A percentile compares a stretch with the other conserved stretches of the same genome.
Conservation (phyloP, 2,888 invertebrate genomes). For the Caenorhabditis sulstoni region DNA sequence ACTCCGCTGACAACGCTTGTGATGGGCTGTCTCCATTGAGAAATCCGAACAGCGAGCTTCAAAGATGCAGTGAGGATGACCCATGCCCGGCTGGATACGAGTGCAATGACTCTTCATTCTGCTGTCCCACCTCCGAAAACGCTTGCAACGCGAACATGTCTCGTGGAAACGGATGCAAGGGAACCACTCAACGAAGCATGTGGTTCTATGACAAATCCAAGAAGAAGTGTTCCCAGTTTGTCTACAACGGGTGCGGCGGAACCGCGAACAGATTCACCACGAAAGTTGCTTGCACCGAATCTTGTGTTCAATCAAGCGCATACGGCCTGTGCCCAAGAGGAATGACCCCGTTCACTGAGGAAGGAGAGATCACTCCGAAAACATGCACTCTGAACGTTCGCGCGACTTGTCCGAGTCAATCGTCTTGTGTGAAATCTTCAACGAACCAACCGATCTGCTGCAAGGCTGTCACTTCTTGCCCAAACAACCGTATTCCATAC, state of each 20-base stretch:
- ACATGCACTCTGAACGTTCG: conserved; percentile 71
- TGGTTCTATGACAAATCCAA: conserved; percentile 75
- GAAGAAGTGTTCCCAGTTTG: conserved; percentile 76
- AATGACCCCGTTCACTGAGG: conserved; percentile 73
- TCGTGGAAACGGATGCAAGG: conserved; percentile 69
- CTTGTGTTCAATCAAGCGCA: conserved; percentile 71
- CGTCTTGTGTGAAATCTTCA: conserved; percentile 77
- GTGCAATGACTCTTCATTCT: conserved; percentile 75
- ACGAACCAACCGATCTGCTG: conserved; percentile 78
- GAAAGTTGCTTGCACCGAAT: conserved; percentile 72
- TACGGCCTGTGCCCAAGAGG: conserved; percentile 78
- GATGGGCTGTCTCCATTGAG: conserved; percentile 76
- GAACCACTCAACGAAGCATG: conserved; percentile 71
- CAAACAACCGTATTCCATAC: conserved; percentile 74
- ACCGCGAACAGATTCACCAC: conserved; percentile 77
- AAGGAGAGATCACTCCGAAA: conserved; percentile 67
- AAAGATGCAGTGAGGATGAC: conserved; percentile 73
- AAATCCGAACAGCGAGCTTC: conserved; percentile 76
- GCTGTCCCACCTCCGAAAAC: conserved; percentile 76
- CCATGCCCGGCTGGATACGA: conserved; percentile 77
- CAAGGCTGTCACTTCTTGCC: conserved; percentile 74
- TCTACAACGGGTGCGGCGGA: conserved; percentile 78
- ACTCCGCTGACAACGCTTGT: conserved; percentile 74
- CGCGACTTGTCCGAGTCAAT: conserved; percentile 74
- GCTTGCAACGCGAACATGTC: conserved; percentile 74